Conservation (phyloP, 1,140 invertebrate species). For the Conus betulinus region DNA sequence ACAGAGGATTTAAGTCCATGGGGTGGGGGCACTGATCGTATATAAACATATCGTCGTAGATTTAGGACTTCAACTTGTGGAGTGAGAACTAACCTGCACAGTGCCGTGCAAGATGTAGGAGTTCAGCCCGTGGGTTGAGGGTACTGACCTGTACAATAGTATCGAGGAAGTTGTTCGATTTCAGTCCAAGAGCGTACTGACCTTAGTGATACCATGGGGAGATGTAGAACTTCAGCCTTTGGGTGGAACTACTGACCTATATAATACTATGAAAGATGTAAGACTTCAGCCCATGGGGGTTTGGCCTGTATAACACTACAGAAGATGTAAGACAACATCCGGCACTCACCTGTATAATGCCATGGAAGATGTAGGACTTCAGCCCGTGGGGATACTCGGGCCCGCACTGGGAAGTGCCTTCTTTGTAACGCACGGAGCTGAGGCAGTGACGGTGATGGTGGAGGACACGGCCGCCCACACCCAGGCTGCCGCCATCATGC, state of each 20-base stretch:
- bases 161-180: too few species aligned
- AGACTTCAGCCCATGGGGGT: constrained; percentile 61
- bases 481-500: constrained; percentile 77
- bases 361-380: constrained; percentile 70
- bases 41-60: constrained; percentile 68
- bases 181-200: too few species aligned
- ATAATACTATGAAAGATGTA: constrained; percentile 73
- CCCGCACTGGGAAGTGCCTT: constrained; percentile 76
- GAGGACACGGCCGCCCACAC: constrained; percentile 74
- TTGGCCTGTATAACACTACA: neutral
- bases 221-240: too few species aligned
- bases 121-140: constrained; percentile 49
- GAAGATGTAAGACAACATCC: too few species aligned
- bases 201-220: too few species aligned
- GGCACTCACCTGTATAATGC: constrained; percentile 70
- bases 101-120: constrained; percentile 71
- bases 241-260: constrained; percentile 54
- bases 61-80: constrained; percentile 53
- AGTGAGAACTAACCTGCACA: constrained; percentile 73
- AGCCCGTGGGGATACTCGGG: constrained; percentile 70
- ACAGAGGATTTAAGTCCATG: too few species aligned
- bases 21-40: constrained; percentile 58
- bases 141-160: constrained; percentile 50
- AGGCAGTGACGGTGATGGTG: constrained; percentile 71
- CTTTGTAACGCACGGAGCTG: constrained; percentile 72